These are phyloP conservation scores for Ibycter americanus DNA, from an alignment of 2,797 vertebrate genomes.

Conservation along the genomic window DNA sequence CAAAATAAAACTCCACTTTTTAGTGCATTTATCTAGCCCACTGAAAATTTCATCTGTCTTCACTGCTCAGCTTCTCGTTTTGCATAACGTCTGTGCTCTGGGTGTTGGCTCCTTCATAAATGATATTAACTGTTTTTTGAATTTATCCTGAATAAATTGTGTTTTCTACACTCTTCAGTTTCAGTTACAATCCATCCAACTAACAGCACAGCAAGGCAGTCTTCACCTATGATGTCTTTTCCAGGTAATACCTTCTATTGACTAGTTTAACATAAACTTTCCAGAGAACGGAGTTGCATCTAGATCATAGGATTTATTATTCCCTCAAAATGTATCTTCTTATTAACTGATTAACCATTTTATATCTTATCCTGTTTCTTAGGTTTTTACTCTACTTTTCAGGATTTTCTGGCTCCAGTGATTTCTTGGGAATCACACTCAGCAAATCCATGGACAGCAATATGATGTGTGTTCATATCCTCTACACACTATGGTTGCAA, in stretches of 20 bases:
- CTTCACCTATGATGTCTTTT: neutral
- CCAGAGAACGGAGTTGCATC: neutral
- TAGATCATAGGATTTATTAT: constrained; percentile 23
- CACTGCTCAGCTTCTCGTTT: neutral
- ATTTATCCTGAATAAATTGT: neutral
- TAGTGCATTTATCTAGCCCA: neutral
- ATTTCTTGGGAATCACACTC: neutral
- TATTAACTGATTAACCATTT: neutral
- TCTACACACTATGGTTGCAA: neutral
- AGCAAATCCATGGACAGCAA: neutral
- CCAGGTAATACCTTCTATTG: neutral
- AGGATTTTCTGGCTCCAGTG: neutral
- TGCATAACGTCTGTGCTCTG: neutral
- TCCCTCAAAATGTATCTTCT: neutral
- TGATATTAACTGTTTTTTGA: neutral
- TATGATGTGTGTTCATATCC: neutral
- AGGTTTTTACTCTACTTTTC: neutral
- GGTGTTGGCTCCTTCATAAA: neutral
- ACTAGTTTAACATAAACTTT: constrained; percentile 40
- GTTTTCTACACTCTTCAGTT: neutral
- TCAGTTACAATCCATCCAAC: neutral
- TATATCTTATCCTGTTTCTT: neutral
- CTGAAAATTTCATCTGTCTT: neutral
- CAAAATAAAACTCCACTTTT: neutral
- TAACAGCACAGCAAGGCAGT: neutral